Conservation (phyloP, 2,113 vertebrate genomes). For the Onychostoma macrolepis region DNA sequence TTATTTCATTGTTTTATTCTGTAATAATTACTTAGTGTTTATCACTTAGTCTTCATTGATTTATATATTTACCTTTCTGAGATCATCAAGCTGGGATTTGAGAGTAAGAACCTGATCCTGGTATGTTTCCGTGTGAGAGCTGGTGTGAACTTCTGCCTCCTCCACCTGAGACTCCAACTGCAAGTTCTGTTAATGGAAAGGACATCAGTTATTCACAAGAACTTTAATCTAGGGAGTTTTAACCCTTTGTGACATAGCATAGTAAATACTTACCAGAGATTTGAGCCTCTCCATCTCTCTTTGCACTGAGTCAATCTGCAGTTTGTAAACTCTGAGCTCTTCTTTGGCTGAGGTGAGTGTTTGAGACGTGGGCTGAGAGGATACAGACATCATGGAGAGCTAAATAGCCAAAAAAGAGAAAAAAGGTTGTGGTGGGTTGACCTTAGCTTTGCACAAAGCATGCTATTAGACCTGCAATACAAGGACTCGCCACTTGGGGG, state of each 20-base stretch:
- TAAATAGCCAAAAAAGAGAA: slow-evolving; percentile 36
- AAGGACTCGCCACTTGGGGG: slow-evolving; percentile 44
- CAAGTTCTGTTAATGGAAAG: slow-evolving; percentile 58
- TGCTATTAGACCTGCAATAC: not conserved
- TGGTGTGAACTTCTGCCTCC: slow-evolving; percentile 63
- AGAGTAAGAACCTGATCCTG: slow-evolving; percentile 61
- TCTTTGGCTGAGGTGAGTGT: slow-evolving; percentile 66
- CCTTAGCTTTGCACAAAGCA: not conserved
- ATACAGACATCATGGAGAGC: slow-evolving; percentile 63
- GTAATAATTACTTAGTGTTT: not conserved
- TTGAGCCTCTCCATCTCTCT: slow-evolving; percentile 71
- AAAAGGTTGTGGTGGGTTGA: not conserved
- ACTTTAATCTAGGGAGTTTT: not conserved
- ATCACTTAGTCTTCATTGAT: not conserved
- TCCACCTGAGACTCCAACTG: slow-evolving; percentile 60
- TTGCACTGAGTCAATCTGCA: slow-evolving; percentile 69
- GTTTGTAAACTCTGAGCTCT: slow-evolving; percentile 64
- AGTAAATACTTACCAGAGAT: slow-evolving; percentile 56
- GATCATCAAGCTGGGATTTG: slow-evolving; percentile 70
- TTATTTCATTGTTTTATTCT: not conserved
- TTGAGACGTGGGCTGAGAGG: slow-evolving; percentile 61
- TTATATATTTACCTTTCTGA: slow-evolving; percentile 62
- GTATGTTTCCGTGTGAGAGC: slow-evolving; percentile 67
- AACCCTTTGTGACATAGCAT: not conserved
- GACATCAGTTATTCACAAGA: too few species aligned